Evolutionary conservation across 2,888 invertebrate genomes (phyloP), one percentile per base, ranked within the genome.

Genomic region (Horisme vitalbata): DNA sequence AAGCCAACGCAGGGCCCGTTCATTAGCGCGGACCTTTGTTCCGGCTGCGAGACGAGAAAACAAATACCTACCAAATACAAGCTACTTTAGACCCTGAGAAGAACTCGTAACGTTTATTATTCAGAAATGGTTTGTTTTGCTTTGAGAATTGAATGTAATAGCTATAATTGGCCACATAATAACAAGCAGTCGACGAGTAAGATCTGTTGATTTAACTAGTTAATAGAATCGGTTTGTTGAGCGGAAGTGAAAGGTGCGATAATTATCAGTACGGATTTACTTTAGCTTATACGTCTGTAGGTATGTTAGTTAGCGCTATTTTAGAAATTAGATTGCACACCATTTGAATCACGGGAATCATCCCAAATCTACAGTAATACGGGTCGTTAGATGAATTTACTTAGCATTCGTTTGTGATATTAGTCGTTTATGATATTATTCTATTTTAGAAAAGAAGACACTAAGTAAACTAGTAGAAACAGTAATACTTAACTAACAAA

Each of bases 21-120:
- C 75, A 71, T 71, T 74, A 74, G 61, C 60, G 45, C 9, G 36
- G 58, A 60, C 69, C 59, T 72, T 72, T 72, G 71, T 72, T 28
- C 23, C 21, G 5, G 9, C 36, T 36, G 14, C 32, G 23, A 36
- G 37, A 28, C 12, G 23, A 18, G 32, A 33, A 37, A 41, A 47
- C 47, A 41, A 41, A 47, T 15, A 36, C 10, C 13, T 12, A n/a
- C 15, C 27, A 2, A 10, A 30, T 9, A 18, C 30, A 35, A 11
- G n/a, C 4, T 1, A 30, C 18, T 36, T 12, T 32, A 35, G 2
- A 36, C 34, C 41, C 27, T 41, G 14, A 10, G 0, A 0, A 9
- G 11, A 10, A 4, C 4, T 6, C 10, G 10, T 31, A 46, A 8
- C 21, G 36, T 21, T 26, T 15, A 9, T 33, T 26, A 24, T 45